Conservation (phyloP, 1,140 invertebrate genomes). For the Hetaerina americana region DNA sequence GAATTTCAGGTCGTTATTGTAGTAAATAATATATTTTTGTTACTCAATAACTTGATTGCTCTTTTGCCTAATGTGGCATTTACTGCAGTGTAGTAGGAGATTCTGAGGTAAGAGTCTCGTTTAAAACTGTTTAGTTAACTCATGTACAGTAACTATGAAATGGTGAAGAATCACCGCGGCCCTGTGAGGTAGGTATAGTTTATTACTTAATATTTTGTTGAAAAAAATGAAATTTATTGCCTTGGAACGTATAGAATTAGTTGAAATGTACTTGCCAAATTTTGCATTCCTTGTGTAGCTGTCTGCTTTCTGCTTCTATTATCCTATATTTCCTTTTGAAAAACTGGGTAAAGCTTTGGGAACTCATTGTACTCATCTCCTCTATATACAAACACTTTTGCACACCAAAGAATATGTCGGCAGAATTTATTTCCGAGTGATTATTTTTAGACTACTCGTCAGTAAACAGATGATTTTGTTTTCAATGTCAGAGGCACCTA, state of each 20-base stretch:
- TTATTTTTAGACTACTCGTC: neutral
- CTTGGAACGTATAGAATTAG: neutral
- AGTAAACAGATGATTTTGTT: neutral
- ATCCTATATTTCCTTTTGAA: too few relatives aligned
- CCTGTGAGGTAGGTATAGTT: neutral
- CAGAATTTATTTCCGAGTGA: neutral
- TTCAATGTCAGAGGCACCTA: neutral
- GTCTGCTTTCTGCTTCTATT: neutral
- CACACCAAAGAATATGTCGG: neutral
- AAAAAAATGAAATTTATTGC: neutral
- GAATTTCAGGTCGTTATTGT: too few relatives aligned
- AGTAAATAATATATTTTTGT: too few relatives aligned
- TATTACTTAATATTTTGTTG: neutral
- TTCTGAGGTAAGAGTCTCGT: neutral
- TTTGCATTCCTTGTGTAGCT: neutral
- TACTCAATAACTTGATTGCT: neutral
- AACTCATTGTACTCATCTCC: too few relatives aligned
- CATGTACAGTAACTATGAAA: neutral
- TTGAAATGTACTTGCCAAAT: neutral
- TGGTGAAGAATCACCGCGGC: neutral
- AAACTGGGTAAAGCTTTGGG: too few relatives aligned
- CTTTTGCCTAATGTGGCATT: neutral
- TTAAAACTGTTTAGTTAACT: conserved; percentile 1
- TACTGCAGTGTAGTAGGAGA: neutral
- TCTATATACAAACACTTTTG: too few relatives aligned